Conservation (phyloP, 1,140 invertebrate genomes). For the Zaprionus nigranus region DNA sequence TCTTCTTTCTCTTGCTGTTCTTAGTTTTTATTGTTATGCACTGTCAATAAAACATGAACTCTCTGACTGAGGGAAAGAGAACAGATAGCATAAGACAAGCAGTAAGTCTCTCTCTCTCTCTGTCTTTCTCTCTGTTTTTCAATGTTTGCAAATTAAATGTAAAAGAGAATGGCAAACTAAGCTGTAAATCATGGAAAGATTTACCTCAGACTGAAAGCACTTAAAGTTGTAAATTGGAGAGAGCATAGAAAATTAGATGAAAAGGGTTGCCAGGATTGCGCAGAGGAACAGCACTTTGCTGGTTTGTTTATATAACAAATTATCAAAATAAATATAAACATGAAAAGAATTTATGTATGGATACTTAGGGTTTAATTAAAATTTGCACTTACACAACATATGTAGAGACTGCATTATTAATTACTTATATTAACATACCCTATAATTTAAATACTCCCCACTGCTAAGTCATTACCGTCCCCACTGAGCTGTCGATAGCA, state of each 20-base stretch:
- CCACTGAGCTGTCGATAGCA: background rate
- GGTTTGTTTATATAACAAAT: too few species aligned
- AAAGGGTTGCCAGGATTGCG: background rate
- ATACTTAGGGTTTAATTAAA: too few species aligned
- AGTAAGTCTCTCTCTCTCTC: slow-evolving; percentile 3
- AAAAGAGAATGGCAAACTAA: slow-evolving; percentile 6
- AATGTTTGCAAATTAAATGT: background rate
- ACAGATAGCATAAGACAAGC: slow-evolving; percentile 1
- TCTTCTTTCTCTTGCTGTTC: slow-evolving; percentile 22
- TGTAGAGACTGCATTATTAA: background rate
- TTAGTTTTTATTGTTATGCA: slow-evolving; percentile 54
- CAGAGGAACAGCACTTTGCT: too few species aligned
- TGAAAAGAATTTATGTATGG: too few species aligned
- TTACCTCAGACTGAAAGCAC: slow-evolving; percentile 2
- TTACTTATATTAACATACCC: background rate
- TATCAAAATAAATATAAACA: too few species aligned
- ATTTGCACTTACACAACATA: background rate
- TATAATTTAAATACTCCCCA: background rate
- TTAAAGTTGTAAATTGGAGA: background rate
- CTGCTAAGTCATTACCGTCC: background rate
- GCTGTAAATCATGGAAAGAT: slow-evolving; percentile 9
- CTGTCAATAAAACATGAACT: slow-evolving; percentile 18
- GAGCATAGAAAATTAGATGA: background rate
- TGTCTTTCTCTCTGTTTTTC: background rate
- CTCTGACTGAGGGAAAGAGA: background rate